These are phyloP conservation scores for Diplolepis rosae DNA, from an alignment of 2,888 invertebrate genomes.

Conservation along the genomic window DNA sequence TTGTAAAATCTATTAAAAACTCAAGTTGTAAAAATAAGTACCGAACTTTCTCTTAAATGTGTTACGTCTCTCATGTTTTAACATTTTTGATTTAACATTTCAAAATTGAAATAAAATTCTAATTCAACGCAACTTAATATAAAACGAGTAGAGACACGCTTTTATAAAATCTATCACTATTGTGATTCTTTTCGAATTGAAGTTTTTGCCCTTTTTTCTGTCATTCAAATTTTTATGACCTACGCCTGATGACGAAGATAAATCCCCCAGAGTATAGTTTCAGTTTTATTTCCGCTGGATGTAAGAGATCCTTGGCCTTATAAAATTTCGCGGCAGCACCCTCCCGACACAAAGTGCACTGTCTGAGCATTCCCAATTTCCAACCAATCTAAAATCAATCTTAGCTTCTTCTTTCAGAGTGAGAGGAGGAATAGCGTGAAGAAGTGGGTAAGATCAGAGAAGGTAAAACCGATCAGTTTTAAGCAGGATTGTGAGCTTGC, in stretches of 20 bases:
- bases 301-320: neutral
- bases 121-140: too few relatives aligned
- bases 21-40: too few relatives aligned
- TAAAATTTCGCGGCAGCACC: slow-evolving; percentile 35
- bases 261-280: slow-evolving; percentile 32
- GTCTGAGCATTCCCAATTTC: slow-evolving; percentile 67
- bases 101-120: too few relatives aligned
- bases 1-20: too few relatives aligned
- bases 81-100: too few relatives aligned
- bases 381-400: slow-evolving; percentile 73
- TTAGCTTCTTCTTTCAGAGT: slow-evolving; percentile 65
- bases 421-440: slow-evolving; percentile 39
- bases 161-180: too few relatives aligned
- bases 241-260: neutral
- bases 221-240: slow-evolving; percentile 15
- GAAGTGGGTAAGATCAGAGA: slow-evolving; percentile 33
- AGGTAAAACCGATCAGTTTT: slow-evolving; percentile 67
- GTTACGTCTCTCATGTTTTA: too few relatives aligned
- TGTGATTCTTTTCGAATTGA: neutral
- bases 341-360: slow-evolving; percentile 36
- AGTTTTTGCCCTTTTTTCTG: neutral
- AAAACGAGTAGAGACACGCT: too few relatives aligned
- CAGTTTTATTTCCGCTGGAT: slow-evolving; percentile 9
- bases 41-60: too few relatives aligned
- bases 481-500: slow-evolving; percentile 69